Conservation (phyloP, 2,113 vertebrate genomes). For the Bagarius yarrelli region DNA sequence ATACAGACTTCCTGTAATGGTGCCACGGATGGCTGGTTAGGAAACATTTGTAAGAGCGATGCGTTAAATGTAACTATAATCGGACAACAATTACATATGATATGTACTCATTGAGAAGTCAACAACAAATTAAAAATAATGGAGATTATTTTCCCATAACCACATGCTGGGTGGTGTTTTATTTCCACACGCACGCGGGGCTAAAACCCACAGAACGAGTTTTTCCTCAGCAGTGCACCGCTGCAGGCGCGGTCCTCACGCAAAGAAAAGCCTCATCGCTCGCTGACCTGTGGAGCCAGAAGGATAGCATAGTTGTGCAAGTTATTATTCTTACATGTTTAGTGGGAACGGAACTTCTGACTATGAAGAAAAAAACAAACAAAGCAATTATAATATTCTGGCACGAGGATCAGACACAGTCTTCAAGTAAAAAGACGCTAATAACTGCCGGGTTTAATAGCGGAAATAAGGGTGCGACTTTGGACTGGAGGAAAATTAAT, state of each 20-base stretch:
- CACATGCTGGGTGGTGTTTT: not conserved
- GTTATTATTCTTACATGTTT: not conserved
- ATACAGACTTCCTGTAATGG: too few species aligned
- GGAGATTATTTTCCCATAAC: not conserved
- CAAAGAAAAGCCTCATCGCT: not conserved
- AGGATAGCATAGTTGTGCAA: conserved; percentile 14
- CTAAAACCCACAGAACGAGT: not conserved
- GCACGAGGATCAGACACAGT: not conserved
- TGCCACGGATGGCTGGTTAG: too few species aligned
- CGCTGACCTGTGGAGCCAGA: conserved; percentile 16
- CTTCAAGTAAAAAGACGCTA: not conserved
- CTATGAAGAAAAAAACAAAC: not conserved
- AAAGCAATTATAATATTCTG: not conserved
- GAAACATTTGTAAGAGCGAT: too few species aligned
- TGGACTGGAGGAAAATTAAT: not conserved
- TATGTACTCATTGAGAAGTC: not conserved
- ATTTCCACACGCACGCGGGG: not conserved
- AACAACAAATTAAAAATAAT: too few species aligned
- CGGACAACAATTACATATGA: too few species aligned
- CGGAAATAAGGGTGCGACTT: not conserved
- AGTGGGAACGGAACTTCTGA: not conserved
- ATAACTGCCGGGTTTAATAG: not conserved
- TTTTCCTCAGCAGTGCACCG: not conserved
- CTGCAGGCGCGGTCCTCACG: not conserved
- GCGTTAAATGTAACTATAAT: too few species aligned